Percentiles rank a stretch among this genome's conserved stretches.
These are phyloP conservation scores for Pseudolaguvia tuberculata DNA, from an alignment of 2,113 vertebrate species.

Conservation along the genomic window DNA sequence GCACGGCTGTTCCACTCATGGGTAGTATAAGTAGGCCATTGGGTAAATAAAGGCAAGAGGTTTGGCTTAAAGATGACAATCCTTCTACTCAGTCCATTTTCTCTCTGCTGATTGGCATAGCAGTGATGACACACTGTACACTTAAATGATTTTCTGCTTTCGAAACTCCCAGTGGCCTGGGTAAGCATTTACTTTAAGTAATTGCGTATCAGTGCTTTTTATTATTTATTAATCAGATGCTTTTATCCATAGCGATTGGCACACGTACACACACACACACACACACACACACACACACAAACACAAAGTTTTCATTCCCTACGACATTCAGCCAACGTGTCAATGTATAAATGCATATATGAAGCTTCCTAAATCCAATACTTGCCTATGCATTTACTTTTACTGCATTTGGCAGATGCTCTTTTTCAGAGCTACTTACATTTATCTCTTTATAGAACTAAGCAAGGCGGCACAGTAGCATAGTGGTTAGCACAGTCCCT, in stretches of 20 bases:
- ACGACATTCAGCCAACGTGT: not conserved
- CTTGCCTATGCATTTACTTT: too few species aligned
- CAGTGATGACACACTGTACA: not conserved
- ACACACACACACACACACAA: not conserved
- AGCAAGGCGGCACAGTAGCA: too few species aligned
- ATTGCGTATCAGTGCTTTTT: slow-evolving; percentile 34
- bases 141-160: slow-evolving; percentile 29
- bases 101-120: not conserved
- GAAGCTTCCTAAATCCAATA: too few species aligned
- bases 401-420: too few species aligned
- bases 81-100: not conserved
- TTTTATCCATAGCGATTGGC: slow-evolving; percentile 30
- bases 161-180: slow-evolving; percentile 3
- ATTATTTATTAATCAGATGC: slow-evolving; percentile 45
- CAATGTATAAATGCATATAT: not conserved
- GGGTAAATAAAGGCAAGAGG: slow-evolving; percentile 9
- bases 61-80: not conserved
- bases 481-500: too few species aligned
- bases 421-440: too few species aligned
- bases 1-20: not conserved
- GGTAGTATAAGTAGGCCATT: not conserved
- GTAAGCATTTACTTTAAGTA: slow-evolving; percentile 36
- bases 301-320: not conserved
- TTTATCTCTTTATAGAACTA: too few species aligned
- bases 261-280: not conserved